Percentiles rank a stretch among this genome's conserved stretches.
Conservation (phyloP, 2,888 invertebrate genomes). For the Keiferia lycopersicella region DNA sequence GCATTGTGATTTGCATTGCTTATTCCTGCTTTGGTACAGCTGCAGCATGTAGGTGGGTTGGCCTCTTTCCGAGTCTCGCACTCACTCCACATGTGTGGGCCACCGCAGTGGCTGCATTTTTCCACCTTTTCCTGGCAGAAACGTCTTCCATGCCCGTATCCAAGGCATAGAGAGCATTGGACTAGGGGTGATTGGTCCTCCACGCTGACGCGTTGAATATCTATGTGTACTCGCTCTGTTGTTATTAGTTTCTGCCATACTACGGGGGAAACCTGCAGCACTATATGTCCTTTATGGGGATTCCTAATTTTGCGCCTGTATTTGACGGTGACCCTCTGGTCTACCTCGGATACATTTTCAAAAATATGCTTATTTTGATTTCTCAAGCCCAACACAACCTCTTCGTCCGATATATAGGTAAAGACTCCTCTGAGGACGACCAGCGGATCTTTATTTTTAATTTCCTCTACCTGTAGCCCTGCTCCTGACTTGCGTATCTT, state of each 20-base stretch:
- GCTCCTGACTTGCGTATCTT: not conserved
- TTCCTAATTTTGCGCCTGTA: conserved; percentile 4
- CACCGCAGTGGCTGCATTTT: conserved; percentile 26
- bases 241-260: not conserved
- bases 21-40: too few relatives aligned
- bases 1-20: conserved; percentile 16
- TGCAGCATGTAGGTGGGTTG: not conserved
- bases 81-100: conserved; percentile 19
- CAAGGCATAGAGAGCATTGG: conserved; percentile 22
- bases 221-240: not conserved
- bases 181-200: conserved; percentile 23
- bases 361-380: conserved; percentile 3
- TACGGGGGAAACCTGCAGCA: not conserved
- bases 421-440: not conserved
- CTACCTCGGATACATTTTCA: not conserved
- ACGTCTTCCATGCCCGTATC: conserved; percentile 20
- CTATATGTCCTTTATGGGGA: not conserved
- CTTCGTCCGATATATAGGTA: too few relatives aligned
- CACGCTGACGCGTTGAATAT: not conserved
- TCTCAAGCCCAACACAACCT: not conserved
- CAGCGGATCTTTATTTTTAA: conserved; percentile 5
- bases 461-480: conserved; percentile 2
- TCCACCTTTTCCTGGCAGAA: conserved; percentile 13
- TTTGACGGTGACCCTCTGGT: not conserved
- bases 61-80: too few relatives aligned